These are phyloP conservation scores for Alca torda DNA, from an alignment of 2,797 vertebrate genomes.

Conservation along the genomic window DNA sequence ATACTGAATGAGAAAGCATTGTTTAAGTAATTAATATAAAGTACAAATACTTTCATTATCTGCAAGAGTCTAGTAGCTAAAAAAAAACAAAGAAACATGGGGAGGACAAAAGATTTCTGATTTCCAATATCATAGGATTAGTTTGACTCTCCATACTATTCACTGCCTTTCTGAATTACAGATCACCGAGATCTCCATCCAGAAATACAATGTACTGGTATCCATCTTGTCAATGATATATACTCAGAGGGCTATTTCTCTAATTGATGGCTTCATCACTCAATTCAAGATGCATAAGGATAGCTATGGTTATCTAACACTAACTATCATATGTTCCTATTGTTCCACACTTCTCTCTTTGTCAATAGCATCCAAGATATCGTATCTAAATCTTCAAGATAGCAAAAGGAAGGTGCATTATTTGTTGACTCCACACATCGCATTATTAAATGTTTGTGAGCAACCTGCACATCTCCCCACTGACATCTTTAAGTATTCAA, in stretches of 20 bases:
- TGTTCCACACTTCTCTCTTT: constrained; percentile 40
- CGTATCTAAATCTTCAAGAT: constrained; percentile 19
- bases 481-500: constrained; percentile 14
- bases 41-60: neutral
- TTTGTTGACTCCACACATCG: neutral
- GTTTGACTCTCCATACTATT: constrained; percentile 1
- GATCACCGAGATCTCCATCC: constrained; percentile 13
- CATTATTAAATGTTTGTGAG: constrained; percentile 48
- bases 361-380: constrained; percentile 24
- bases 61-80: neutral
- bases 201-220: neutral
- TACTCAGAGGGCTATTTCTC: constrained; percentile 8
- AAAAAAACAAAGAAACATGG: neutral
- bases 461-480: neutral
- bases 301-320: constrained; percentile 26
- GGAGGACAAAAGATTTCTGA: neutral
- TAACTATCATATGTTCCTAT: constrained; percentile 34
- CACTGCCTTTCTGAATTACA: constrained; percentile 44
- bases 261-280: constrained; percentile 43
- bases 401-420: neutral
- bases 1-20: neutral
- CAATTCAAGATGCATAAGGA: constrained; percentile 21
- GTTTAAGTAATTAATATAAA: neutral
- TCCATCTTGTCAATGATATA: constrained; percentile 32
- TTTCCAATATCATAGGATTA: constrained; percentile 40